A percentile compares a stretch with the other conserved stretches of the same genome.
phyloP scores from a whole-genome alignment of 2,797 vertebrate genomes.

The Psittacula derbiana region DNA sequence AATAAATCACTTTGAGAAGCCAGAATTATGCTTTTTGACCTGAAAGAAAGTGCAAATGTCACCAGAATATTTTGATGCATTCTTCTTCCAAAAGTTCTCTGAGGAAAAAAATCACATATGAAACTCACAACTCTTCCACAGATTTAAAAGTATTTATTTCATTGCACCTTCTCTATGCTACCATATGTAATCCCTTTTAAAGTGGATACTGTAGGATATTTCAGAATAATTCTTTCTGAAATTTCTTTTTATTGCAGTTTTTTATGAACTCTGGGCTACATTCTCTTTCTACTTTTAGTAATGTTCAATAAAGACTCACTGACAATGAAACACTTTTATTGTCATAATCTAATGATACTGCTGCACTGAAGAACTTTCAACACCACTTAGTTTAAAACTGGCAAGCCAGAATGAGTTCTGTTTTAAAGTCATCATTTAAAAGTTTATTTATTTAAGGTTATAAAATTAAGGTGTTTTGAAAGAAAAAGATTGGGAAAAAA shows the following conservation, averaged over 20 bases:
- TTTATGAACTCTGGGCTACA: not conserved
- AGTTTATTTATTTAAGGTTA: too few relatives aligned
- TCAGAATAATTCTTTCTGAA: not conserved
- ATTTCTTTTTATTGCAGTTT: not conserved
- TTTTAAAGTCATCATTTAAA: not conserved
- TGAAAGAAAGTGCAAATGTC: not conserved
- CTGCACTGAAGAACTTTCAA: not conserved
- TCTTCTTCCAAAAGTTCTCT: not conserved
- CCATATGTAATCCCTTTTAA: not conserved
- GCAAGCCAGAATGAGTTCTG: not conserved
- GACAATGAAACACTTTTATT: not conserved
- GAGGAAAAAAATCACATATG: not conserved
- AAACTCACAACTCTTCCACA: not conserved
- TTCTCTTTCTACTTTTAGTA: not conserved
- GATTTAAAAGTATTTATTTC: not conserved
- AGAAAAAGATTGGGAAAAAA: not conserved
- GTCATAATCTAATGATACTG: not conserved
- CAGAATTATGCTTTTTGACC: not conserved
- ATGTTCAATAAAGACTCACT: not conserved
- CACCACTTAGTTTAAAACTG: not conserved
- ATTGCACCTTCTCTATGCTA: not conserved
- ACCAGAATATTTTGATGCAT: not conserved
- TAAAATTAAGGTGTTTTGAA: not conserved
- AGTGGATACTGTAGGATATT: not conserved
- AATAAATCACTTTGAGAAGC: not conserved